Evolutionary conservation across 2,113 vertebrate species (phyloP).

Genomic region (Balaenoptera acutorostrata): DNA sequence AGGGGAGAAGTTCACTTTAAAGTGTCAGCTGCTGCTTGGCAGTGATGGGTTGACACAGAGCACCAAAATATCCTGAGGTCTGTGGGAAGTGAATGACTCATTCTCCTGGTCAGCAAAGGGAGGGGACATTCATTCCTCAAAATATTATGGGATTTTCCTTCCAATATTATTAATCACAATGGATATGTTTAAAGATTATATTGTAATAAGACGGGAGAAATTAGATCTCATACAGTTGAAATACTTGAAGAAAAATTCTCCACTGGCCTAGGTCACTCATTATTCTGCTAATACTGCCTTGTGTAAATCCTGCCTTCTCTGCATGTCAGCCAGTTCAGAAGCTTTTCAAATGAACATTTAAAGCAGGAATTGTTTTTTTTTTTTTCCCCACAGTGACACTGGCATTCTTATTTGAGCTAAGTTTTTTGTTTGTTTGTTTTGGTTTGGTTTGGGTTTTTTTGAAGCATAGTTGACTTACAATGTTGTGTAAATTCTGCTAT

Average conservation of each 20-base stretch:
- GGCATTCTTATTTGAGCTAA: not conserved
- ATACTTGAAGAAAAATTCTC: not conserved
- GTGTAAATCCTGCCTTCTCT: slow-evolving; percentile 4
- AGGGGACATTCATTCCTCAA: not conserved
- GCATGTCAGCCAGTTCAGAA: not conserved
- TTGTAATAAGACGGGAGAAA: not conserved
- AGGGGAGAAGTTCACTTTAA: slow-evolving; percentile 14
- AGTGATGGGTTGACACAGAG: not conserved
- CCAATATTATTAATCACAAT: not conserved
- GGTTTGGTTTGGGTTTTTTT: not conserved
- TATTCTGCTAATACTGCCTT: not conserved
- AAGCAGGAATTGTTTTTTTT: not conserved
- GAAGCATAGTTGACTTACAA: not conserved
- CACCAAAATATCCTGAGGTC: slow-evolving; percentile 4
- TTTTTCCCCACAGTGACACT: not conserved
- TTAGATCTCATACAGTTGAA: not conserved
- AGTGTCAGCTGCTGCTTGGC: slow-evolving; percentile 40
- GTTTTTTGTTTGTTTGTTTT: not conserved
- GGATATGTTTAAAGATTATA: not conserved
- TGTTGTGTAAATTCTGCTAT: not conserved
- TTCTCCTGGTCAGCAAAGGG: not conserved
- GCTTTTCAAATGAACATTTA: not conserved
- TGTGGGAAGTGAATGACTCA: slow-evolving; percentile 39
- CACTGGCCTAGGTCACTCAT: not conserved
- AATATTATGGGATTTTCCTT: slow-evolving; percentile 20